Percentiles rank a stretch among this genome's conserved stretches.
Evolutionary conservation across 2,888 invertebrate genomes (phyloP).

Genomic region (Phasia obesa): DNA sequence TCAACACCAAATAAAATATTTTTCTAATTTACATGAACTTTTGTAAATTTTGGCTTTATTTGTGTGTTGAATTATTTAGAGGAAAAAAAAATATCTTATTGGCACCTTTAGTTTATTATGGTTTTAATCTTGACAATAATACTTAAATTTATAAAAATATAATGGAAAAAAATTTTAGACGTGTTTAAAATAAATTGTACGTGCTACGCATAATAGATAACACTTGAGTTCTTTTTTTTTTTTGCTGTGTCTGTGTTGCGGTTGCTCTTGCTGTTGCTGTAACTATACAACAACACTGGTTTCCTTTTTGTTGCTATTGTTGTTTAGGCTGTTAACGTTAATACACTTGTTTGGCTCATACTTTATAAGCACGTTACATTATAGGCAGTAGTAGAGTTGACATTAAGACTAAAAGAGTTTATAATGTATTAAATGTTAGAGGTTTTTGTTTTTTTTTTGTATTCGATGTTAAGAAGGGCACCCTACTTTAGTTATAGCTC

Average conservation of each 20-base stretch:
- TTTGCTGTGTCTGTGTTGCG: too few relatives aligned
- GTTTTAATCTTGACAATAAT: constrained; percentile 66
- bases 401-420: constrained; percentile 44
- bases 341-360: constrained; percentile 69
- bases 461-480: background rate
- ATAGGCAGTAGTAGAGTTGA: constrained; percentile 46
- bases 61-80: constrained; percentile 23
- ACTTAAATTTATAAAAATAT: constrained; percentile 58
- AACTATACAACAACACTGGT: background rate
- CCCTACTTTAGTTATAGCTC: background rate
- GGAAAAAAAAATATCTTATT: constrained; percentile 42
- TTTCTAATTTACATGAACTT: constrained; percentile 66
- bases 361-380: constrained; percentile 70
- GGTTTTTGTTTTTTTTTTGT: background rate
- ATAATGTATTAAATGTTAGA: constrained; percentile 12
- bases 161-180: constrained; percentile 61
- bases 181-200: constrained; percentile 72
- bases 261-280: background rate
- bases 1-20: constrained; percentile 37
- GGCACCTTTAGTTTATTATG: constrained; percentile 69
- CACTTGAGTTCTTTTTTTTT: constrained; percentile 35
- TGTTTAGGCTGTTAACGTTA: constrained; percentile 57
- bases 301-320: constrained; percentile 4
- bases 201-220: constrained; percentile 68
- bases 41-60: constrained; percentile 56